Conservation (phyloP, 2,113 vertebrate genomes). For the Trochalopteron elliotii region DNA sequence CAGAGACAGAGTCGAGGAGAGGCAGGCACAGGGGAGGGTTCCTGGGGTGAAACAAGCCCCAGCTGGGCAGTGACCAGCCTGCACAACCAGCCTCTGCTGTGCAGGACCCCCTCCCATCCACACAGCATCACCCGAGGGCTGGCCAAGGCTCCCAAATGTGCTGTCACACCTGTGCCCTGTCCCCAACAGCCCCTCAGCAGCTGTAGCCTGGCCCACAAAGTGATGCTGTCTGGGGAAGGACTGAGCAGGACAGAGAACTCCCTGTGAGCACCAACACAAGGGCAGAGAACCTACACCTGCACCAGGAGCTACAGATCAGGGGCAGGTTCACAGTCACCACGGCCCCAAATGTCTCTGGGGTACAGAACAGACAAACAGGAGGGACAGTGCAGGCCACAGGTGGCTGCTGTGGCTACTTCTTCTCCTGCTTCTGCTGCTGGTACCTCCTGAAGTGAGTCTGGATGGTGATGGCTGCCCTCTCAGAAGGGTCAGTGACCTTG, state of each 20-base stretch:
- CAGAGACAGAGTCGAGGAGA: background rate
- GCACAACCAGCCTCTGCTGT: fast-evolving
- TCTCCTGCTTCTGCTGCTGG: constrained; percentile 83
- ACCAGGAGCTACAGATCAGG: background rate
- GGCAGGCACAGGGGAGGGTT: background rate
- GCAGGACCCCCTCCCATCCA: background rate
- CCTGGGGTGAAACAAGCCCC: background rate
- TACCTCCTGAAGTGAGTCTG: constrained; percentile 84
- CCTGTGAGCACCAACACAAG: background rate
- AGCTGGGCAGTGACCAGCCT: background rate
- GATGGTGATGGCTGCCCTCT: constrained; percentile 82
- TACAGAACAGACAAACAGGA: background rate
- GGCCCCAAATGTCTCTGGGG: background rate
- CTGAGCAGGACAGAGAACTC: background rate
- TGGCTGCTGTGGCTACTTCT: constrained; percentile 13
- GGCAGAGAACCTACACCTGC: background rate
- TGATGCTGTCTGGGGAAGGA: background rate
- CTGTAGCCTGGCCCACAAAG: fast-evolving
- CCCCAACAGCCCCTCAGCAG: background rate
- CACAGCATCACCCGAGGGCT: background rate
- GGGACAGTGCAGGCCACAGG: background rate
- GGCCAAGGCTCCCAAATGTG: background rate
- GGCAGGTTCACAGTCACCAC: background rate
- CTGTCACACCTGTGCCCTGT: background rate
- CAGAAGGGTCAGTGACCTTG: constrained; percentile 3